phyloP scores from a whole-genome alignment of 2,888 invertebrate species.

The Allacma fusca region DNA sequence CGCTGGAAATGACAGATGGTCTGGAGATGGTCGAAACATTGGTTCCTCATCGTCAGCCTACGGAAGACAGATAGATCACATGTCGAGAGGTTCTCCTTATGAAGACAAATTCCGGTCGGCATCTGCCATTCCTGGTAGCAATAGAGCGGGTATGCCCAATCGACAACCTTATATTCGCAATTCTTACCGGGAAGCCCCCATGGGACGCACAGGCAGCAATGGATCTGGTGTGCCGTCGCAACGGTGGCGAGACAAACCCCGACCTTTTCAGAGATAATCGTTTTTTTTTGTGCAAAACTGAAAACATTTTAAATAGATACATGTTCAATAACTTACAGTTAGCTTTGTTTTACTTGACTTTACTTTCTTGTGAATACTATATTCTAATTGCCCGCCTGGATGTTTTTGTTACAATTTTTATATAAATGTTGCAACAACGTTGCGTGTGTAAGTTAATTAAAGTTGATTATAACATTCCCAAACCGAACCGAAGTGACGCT shows the following conservation, averaged over 20 bases:
- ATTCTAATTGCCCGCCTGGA: not conserved
- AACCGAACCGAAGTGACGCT: not conserved
- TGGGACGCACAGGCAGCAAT: conserved; percentile 19
- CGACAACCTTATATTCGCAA: conserved; percentile 34
- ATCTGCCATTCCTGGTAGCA: not conserved
- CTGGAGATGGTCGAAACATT: conserved; percentile 29
- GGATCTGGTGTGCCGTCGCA: conserved; percentile 1
- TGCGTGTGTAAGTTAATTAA: not conserved
- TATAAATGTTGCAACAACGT: conserved; percentile 1
- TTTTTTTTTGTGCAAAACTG: too few relatives aligned
- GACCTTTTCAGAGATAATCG: conserved; percentile 34
- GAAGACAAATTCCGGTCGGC: conserved; percentile 47
- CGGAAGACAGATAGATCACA: conserved; percentile 35
- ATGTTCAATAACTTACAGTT: too few relatives aligned
- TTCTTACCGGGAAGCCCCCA: conserved; percentile 38
- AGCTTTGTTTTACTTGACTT: too few relatives aligned
- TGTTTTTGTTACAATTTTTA: conserved; percentile 12
- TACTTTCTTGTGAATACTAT: not conserved
- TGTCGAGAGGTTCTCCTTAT: conserved; percentile 34
- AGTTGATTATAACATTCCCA: not conserved
- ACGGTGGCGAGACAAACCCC: conserved; percentile 38
- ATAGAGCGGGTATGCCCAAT: conserved; percentile 29
- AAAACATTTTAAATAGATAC: not conserved
- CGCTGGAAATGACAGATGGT: conserved; percentile 44
- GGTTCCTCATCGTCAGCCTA: conserved; percentile 19